Evolutionary conservation across 2,888 invertebrate genomes (phyloP).

Genomic region (Chrysodeixis includens): DNA sequence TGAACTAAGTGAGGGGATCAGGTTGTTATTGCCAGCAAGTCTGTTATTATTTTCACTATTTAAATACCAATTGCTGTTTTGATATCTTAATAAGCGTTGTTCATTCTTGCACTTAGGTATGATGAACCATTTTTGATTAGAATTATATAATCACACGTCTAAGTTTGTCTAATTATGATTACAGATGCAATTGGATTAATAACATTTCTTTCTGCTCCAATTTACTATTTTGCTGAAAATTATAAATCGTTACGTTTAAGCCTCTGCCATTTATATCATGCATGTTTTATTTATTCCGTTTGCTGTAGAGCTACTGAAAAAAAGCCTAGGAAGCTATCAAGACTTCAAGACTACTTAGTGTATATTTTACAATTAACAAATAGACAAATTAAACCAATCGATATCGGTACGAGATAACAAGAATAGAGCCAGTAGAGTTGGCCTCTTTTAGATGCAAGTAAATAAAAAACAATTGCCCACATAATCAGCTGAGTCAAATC

Average conservation of each 20-base stretch:
- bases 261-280: too few species aligned
- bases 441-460: slow-evolving; percentile 50
- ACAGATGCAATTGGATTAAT: too few species aligned
- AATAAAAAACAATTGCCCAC: slow-evolving; percentile 50
- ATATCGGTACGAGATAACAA: slow-evolving; percentile 17
- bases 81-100: slow-evolving; percentile 1
- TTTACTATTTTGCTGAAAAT: too few species aligned
- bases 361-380: neutral
- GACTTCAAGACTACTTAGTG: too few species aligned
- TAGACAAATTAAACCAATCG: slow-evolving; percentile 23
- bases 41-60: neutral
- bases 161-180: too few species aligned
- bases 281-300: too few species aligned
- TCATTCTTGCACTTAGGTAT: neutral
- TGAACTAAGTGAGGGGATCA: slow-evolving; percentile 12
- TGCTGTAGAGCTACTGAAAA: too few species aligned
- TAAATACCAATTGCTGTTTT: neutral
- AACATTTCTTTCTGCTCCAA: too few species aligned
- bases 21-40: slow-evolving; percentile 11
- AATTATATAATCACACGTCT: neutral
- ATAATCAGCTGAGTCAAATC: slow-evolving; percentile 49
- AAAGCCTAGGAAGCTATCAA: neutral
- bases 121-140: neutral
- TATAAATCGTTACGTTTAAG: too few species aligned
- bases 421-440: neutral